Evolutionary conservation across 2,113 vertebrate genomes (phyloP).

Genomic region (Nothocercus julius): DNA sequence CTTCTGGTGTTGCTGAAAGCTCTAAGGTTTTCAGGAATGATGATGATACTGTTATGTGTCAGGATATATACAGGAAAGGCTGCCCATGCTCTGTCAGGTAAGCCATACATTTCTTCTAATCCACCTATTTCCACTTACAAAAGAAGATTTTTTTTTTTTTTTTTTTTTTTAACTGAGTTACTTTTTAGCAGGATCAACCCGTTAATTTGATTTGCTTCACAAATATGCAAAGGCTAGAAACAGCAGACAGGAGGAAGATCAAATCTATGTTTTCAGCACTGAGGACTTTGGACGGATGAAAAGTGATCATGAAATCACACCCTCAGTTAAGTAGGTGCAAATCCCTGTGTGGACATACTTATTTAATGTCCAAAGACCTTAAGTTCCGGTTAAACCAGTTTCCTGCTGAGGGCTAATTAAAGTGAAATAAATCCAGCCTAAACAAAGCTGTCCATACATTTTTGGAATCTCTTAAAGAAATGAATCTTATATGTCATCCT

Average conservation of each 20-base stretch:
- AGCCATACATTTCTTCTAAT: not conserved
- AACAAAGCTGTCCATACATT: not conserved
- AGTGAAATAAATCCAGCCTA: not conserved
- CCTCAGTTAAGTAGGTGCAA: constrained; percentile 56
- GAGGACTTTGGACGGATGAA: not conserved
- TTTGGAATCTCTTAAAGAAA: not conserved
- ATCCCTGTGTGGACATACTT: constrained; percentile 32
- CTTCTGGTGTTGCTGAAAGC: not conserved
- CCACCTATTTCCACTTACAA: not conserved
- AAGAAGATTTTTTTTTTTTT: not conserved
- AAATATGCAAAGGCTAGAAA: not conserved
- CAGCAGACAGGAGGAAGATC: not conserved
- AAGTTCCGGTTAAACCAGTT: constrained; percentile 24
- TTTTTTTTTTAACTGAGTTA: not conserved
- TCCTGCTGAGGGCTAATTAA: constrained; percentile 8
- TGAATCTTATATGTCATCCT: not conserved
- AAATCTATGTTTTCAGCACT: not conserved
- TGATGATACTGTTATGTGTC: not conserved
- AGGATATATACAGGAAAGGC: not conserved
- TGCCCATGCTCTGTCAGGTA: not conserved
- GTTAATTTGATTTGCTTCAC: not conserved
- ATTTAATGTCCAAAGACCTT: constrained; percentile 18
- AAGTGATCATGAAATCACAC: constrained; percentile 46
- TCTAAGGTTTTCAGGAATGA: not conserved
- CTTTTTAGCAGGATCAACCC: not conserved